Evolutionary conservation across 2,888 invertebrate species (phyloP).

Genomic region (Lasioglossum zephyrum): DNA sequence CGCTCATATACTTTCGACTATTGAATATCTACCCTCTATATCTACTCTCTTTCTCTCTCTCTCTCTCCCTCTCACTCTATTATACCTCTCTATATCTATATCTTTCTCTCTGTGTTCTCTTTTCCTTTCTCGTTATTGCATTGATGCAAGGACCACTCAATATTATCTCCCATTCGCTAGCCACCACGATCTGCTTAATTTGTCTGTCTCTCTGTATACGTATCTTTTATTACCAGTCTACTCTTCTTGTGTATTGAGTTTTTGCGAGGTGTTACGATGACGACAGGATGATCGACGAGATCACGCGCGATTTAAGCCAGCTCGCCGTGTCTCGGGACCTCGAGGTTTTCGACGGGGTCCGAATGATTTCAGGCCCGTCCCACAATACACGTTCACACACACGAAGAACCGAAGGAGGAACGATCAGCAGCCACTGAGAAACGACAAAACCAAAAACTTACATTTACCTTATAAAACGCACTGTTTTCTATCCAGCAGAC

Average conservation of each 20-base stretch:
- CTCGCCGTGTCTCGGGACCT: background rate
- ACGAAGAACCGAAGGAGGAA: slow-evolving; percentile 20
- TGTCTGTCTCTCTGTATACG: slow-evolving; percentile 80
- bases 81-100: slow-evolving; percentile 34
- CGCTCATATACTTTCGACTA: slow-evolving; percentile 67
- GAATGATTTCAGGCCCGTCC: slow-evolving; percentile 26
- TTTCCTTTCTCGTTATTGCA: slow-evolving; percentile 81
- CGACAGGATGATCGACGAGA: slow-evolving; percentile 26
- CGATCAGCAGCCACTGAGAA: background rate
- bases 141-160: slow-evolving; percentile 93
- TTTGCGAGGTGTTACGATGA: slow-evolving; percentile 65
- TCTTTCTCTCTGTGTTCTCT: slow-evolving; percentile 63
- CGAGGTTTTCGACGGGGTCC: background rate
- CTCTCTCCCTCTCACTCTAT: slow-evolving; percentile 49
- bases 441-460: background rate
- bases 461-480: background rate
- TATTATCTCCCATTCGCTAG: slow-evolving; percentile 83
- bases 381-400: slow-evolving; percentile 38
- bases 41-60: slow-evolving; percentile 58
- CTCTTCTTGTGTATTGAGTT: slow-evolving; percentile 72
- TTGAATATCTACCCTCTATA: slow-evolving; percentile 62
- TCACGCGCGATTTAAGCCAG: slow-evolving; percentile 7
- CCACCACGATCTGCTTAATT: slow-evolving; percentile 83
- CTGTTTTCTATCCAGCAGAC: background rate
- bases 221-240: slow-evolving; percentile 71